Evolutionary conservation across 2,888 invertebrate species (phyloP).

Genomic region (Stegana nigrithorax): DNA sequence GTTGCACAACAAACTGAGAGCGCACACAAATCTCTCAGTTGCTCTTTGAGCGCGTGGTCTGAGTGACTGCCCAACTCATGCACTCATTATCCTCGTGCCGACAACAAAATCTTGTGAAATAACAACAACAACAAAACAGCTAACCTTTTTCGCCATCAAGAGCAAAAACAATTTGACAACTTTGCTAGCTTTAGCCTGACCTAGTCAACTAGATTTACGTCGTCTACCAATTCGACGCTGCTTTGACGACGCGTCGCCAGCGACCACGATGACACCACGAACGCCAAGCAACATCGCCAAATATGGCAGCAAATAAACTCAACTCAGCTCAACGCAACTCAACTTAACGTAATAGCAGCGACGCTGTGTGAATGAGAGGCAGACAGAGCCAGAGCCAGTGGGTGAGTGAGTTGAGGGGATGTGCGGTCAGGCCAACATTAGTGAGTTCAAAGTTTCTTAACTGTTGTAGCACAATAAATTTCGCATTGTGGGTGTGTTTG

Average conservation of each 20-base stretch:
- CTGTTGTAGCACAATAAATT: too few relatives aligned
- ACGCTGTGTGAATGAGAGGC: neutral
- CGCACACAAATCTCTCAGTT: too few relatives aligned
- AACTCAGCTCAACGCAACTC: too few relatives aligned
- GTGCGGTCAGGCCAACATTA: neutral
- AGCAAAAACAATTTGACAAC: conserved; percentile 1
- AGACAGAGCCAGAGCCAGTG: neutral
- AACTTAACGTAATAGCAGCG: neutral
- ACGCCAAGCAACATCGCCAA: conserved; percentile 38
- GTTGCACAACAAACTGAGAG: too few relatives aligned
- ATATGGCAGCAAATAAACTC: conserved; percentile 37
- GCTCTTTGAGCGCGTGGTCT: neutral
- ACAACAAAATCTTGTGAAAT: neutral
- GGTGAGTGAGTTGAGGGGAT: neutral
- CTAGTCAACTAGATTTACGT: conserved; percentile 47
- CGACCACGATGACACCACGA: neutral
- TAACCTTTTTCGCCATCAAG: neutral
- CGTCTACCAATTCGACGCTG: neutral
- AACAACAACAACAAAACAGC: conserved; percentile 13
- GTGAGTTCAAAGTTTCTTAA: neutral
- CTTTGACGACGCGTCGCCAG: neutral
- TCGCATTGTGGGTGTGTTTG: too few relatives aligned
- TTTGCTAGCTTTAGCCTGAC: conserved; percentile 55
- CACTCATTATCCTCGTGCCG: neutral
- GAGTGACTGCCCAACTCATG: neutral